Evolutionary conservation across 2,888 invertebrate species (phyloP), one percentile per base, ranked within the genome.

Genomic region (Tenthredo distinguenda): DNA sequence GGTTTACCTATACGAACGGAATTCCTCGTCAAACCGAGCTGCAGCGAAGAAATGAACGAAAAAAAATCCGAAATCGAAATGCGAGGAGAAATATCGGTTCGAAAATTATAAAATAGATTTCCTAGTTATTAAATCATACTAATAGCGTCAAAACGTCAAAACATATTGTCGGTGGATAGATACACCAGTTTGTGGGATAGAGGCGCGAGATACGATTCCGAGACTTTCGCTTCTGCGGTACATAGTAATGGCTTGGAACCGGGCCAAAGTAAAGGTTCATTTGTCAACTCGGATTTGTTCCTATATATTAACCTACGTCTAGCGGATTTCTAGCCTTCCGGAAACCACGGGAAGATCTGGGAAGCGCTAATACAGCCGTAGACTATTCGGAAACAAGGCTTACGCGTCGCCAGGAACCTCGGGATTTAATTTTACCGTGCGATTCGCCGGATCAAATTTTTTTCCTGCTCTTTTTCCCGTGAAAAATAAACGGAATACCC

Each of bases 161-260:
- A 55, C 55, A 55, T n/a, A n/a, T 55, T 55, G n/a, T n/a, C 0
- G 7, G 50, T 55, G 12, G 43, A 47, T 47, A 55, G 55, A 55
- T 55, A 55, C 55, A n/a, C 55, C 6, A n/a, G n/a, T 7, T 26
- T 26, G 26, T 55, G 47, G 47, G 12, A 47, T 47, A 55, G n/a
- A 6, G 0, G 50, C 37, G 40, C 6, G 40, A 74, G 2, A 40
- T n/a, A n/a, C 21, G 76, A 76, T 76, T 76, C 76, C 15, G 9
- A 50, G 76, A 76, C 26, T 76, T 47, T 74, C 37, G 40, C 37
- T 40, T 10, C 74, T 43, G 47, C 47, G 47, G 76, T 37, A 62
- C 12, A 26, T 26, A 26, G 62, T 26, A 62, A 26, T 26, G 62
- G 62, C 34, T 71, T 71, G 71, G 71, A 37, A 0, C 7, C 4